Conservation (phyloP, 2,797 vertebrate genomes). For the Sandelia bainsii region DNA sequence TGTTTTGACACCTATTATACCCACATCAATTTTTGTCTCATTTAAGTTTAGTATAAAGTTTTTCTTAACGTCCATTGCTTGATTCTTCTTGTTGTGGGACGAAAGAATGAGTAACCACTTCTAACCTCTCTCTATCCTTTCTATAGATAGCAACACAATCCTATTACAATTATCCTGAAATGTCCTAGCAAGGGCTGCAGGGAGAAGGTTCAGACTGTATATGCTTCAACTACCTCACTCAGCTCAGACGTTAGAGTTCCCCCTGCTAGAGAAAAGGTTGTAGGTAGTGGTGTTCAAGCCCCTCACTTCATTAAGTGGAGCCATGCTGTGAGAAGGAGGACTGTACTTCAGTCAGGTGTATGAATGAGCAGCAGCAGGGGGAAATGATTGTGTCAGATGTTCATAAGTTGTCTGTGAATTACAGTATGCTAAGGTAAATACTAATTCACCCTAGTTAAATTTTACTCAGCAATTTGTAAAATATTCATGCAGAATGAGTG, state of each 20-base stretch:
- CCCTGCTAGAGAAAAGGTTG: neutral
- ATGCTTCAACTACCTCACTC: conserved; percentile 38
- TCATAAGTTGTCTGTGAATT: neutral
- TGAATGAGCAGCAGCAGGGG: neutral
- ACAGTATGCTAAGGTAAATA: neutral
- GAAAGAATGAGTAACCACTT: conserved; percentile 87
- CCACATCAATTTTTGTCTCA: too few relatives aligned
- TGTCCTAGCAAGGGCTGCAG: conserved; percentile 81
- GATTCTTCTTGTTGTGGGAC: conserved; percentile 79
- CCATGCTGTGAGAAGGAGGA: neutral
- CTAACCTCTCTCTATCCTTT: conserved; percentile 85
- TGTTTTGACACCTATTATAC: neutral
- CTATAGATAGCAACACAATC: conserved; percentile 89
- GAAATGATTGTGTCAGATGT: neutral
- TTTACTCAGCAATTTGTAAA: neutral
- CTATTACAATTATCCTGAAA: conserved; percentile 90
- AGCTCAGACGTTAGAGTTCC: neutral
- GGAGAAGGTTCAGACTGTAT: conserved; percentile 57
- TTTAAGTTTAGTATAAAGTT: neutral
- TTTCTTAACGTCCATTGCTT: conserved; percentile 40
- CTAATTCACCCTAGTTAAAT: neutral
- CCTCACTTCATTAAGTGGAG: neutral
- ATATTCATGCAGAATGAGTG: too few relatives aligned
- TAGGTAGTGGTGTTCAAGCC: neutral
- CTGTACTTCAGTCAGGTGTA: neutral